Evolutionary conservation across 2,797 vertebrate genomes (phyloP).

Genomic region (Paramormyrops hopkinsi): DNA sequence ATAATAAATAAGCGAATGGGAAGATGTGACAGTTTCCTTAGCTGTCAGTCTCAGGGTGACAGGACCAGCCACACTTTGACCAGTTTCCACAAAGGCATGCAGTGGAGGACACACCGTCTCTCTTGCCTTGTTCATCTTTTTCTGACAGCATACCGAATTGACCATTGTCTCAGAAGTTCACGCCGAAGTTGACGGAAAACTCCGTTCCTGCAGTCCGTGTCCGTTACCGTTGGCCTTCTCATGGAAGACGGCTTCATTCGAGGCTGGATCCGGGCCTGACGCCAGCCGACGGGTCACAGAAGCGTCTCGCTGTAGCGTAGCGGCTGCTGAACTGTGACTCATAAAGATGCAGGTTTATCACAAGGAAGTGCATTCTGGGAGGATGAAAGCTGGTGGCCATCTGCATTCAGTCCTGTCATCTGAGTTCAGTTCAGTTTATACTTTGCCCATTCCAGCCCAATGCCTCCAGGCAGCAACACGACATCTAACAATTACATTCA

Average conservation of each 20-base stretch:
- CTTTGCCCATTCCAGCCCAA: neutral
- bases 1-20: neutral
- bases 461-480: neutral
- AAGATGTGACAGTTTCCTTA: neutral
- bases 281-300: neutral
- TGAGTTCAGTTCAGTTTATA: neutral
- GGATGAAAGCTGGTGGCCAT: neutral
- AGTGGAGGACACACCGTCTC: neutral
- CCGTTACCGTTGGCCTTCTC: neutral
- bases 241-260: neutral
- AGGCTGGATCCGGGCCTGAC: neutral
- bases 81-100: neutral
- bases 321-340: neutral
- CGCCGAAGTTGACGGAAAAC: neutral
- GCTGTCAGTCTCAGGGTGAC: neutral
- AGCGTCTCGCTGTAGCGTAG: neutral
- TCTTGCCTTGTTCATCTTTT: neutral
- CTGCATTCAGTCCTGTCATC: neutral
- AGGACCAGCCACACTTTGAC: neutral
- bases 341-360: neutral
- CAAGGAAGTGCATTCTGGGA: neutral
- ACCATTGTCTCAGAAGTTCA: neutral
- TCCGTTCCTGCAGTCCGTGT: neutral
- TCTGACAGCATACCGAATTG: slow-evolving; percentile 3
- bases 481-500: neutral